Conservation (phyloP, 92 coral and sea anemone genomes). For the Phenganax marumi region DNA sequence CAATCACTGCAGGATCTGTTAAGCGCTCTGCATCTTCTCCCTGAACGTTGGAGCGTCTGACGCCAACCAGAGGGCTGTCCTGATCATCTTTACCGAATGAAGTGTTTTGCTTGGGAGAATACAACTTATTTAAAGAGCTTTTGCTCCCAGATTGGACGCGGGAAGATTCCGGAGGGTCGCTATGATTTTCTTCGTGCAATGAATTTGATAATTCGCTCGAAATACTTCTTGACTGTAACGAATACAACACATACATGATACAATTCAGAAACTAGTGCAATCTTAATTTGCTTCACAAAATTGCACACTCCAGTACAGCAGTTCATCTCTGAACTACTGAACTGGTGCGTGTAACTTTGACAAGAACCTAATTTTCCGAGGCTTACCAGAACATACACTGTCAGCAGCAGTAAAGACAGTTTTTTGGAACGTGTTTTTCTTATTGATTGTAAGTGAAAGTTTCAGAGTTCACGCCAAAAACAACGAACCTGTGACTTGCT, state of each 20-base stretch:
- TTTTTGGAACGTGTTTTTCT: neutral
- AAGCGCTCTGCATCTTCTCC: constrained; percentile 2
- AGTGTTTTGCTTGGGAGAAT: constrained; percentile 21
- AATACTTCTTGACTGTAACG: constrained; percentile 21
- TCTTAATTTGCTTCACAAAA: no score
- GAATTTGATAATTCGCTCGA: constrained; percentile 29
- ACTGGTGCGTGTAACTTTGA: no score
- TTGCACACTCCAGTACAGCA: no score
- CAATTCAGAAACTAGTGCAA: neutral
- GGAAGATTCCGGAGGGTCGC: neutral
- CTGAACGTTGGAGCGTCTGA: constrained; percentile 15
- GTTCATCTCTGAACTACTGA: no score
- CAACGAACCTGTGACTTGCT: constrained; percentile 58
- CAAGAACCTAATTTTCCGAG: no score
- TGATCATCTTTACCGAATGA: constrained; percentile 13
- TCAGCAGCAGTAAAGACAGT: neutral
- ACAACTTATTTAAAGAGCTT: neutral
- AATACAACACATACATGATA: neutral
- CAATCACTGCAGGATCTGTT: neutral
- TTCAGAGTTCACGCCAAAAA: neutral
- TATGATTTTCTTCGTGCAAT: neutral
- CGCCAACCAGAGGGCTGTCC: constrained; percentile 34
- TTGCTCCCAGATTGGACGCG: neutral
- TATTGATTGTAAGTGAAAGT: neutral
- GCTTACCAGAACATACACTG: no score